phyloP scores from a whole-genome alignment of 2,888 invertebrate species.

The Microctonus hyperodae region DNA sequence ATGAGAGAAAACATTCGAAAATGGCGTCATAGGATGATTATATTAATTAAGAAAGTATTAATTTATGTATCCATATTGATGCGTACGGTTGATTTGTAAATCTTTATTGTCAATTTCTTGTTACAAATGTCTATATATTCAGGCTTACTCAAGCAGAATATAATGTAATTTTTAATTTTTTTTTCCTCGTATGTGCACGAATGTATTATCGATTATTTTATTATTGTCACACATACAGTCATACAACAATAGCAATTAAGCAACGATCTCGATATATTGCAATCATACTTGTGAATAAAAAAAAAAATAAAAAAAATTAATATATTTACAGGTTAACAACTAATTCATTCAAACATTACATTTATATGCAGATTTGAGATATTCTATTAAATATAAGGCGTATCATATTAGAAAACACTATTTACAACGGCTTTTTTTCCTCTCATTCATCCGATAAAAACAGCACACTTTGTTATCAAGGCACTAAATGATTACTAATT shows the following conservation, averaged over 20 bases:
- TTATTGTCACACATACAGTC: slow-evolving; percentile 31
- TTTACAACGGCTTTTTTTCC: slow-evolving; percentile 46
- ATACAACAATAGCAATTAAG: slow-evolving; percentile 17
- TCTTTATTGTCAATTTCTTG: slow-evolving; percentile 54
- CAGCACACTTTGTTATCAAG: slow-evolving; percentile 44
- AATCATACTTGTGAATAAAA: slow-evolving; percentile 30
- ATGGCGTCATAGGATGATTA: background rate
- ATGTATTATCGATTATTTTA: slow-evolving; percentile 34
- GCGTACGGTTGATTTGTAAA: slow-evolving; percentile 35
- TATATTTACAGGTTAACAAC: slow-evolving; percentile 25
- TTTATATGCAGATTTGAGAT: slow-evolving; percentile 28
- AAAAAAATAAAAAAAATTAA: slow-evolving; percentile 19
- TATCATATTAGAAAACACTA: slow-evolving; percentile 53
- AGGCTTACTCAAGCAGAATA: slow-evolving; percentile 35
- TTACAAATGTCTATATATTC: slow-evolving; percentile 52
- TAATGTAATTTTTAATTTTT: background rate
- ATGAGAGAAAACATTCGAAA: slow-evolving; percentile 26
- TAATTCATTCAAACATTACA: slow-evolving; percentile 29
- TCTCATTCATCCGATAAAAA: slow-evolving; percentile 43
- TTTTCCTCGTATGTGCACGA: background rate
- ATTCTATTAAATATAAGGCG: slow-evolving; percentile 38
- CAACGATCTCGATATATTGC: slow-evolving; percentile 12
- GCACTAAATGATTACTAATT: slow-evolving; percentile 36
- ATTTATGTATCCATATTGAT: background rate
- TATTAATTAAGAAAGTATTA: background rate